Conservation (phyloP, 2,888 invertebrate genomes). For the Drosophila dives region DNA sequence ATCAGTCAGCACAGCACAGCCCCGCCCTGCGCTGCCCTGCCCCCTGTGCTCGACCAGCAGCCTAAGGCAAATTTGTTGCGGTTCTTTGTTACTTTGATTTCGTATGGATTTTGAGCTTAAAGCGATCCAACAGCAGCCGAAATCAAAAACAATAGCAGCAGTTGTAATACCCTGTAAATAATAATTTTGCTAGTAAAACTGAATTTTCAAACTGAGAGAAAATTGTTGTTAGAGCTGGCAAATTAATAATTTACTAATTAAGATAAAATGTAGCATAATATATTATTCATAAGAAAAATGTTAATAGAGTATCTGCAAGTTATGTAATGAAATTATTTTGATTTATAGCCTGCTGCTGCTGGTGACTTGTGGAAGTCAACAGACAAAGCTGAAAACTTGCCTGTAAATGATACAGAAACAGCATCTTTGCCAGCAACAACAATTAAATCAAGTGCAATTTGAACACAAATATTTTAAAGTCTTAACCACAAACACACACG, state of each 20-base stretch:
- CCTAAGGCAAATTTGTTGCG: constrained; percentile 77
- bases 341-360: constrained; percentile 55
- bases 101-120: constrained; percentile 71
- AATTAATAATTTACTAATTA: not conserved
- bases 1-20: constrained; percentile 32
- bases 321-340: not conserved
- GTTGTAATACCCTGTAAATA: constrained; percentile 13
- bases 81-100: constrained; percentile 78
- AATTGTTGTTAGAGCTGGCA: not conserved
- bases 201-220: too few species aligned
- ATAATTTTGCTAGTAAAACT: not conserved
- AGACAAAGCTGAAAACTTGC: constrained; percentile 57
- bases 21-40: not conserved
- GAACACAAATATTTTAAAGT: constrained; percentile 77
- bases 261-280: not conserved
- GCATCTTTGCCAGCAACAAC: constrained; percentile 57
- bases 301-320: constrained; percentile 13
- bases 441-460: constrained; percentile 79
- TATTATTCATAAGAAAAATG: not conserved
- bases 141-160: constrained; percentile 6
- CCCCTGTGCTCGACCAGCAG: constrained; percentile 29
- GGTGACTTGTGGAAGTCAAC: constrained; percentile 69
- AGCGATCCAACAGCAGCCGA: constrained; percentile 31
- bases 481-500: constrained; percentile 54
- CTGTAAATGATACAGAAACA: constrained; percentile 65